These are phyloP conservation scores for Blastobasis lacticolella DNA, from an alignment of 2,888 invertebrate species.

Conservation along the genomic window DNA sequence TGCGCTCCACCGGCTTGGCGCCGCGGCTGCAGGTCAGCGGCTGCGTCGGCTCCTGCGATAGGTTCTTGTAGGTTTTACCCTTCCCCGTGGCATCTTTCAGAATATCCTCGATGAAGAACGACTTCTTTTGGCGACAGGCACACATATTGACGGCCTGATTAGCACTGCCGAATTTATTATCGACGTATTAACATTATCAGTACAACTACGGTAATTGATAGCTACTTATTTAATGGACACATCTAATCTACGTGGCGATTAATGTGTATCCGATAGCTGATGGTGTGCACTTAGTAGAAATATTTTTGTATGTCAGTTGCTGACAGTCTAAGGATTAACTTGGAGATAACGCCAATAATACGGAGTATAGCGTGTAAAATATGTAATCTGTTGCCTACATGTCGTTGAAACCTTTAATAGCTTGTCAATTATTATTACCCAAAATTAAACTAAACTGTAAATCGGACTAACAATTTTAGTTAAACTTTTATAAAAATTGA, in stretches of 20 bases:
- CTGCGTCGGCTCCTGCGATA: conserved; percentile 39
- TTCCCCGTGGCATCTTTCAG: conserved; percentile 35
- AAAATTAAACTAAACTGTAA: background rate
- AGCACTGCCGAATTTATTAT: conserved; percentile 60
- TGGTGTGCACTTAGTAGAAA: conserved; percentile 9
- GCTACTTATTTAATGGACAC: conserved; percentile 66
- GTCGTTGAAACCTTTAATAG: conserved; percentile 7
- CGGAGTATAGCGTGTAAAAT: conserved; percentile 2
- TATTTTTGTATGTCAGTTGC: conserved; percentile 8
- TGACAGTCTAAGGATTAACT: conserved; percentile 8
- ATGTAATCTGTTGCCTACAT: conserved; percentile 7
- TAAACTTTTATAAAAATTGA: background rate
- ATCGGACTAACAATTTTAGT: background rate
- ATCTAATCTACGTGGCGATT: conserved; percentile 48
- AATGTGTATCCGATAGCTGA: conserved; percentile 18
- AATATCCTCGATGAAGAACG: conserved; percentile 61
- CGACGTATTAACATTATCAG: conserved; percentile 41
- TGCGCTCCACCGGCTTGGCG: background rate
- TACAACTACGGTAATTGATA: conserved; percentile 59
- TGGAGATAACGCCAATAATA: conserved; percentile 5
- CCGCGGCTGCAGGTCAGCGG: conserved; percentile 31
- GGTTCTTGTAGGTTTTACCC: conserved; percentile 39
- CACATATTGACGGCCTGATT: conserved; percentile 49
- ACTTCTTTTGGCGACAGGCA: conserved; percentile 60
- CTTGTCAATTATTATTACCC: background rate